phyloP scores from a whole-genome alignment of 2,797 vertebrate species.

The Squalus acanthias region DNA sequence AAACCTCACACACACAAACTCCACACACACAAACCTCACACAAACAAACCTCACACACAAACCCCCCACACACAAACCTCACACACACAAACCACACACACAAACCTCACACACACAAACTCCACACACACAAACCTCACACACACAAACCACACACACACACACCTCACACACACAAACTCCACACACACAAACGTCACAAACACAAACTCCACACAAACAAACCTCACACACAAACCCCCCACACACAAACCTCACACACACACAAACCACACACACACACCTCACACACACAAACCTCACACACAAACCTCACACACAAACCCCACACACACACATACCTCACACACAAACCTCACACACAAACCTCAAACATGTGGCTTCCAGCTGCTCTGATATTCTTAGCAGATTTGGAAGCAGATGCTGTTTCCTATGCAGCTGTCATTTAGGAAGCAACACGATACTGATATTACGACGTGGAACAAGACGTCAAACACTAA shows the following conservation, averaged over 20 bases:
- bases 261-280: neutral
- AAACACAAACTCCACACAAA: neutral
- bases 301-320: neutral
- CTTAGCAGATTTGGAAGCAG: neutral
- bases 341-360: neutral
- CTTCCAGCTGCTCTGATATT: neutral
- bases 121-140: no score
- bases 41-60: no score
- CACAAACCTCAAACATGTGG: neutral
- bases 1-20: no score
- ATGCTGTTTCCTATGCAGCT: neutral
- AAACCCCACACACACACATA: neutral
- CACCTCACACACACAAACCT: neutral
- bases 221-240: no score
- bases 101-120: neutral
- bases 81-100: neutral
- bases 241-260: neutral
- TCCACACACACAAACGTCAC: neutral
- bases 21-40: neutral
- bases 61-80: neutral
- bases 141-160: no score
- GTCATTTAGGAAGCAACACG: slow-evolving; percentile 3
- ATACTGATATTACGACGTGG: neutral
- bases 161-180: neutral
- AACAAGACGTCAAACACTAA: slow-evolving; percentile 33